These are phyloP conservation scores for Agelas oroides DNA, from an alignment of 37 sponge, comb jelly and placozoan genomes.

Conservation along the genomic window DNA sequence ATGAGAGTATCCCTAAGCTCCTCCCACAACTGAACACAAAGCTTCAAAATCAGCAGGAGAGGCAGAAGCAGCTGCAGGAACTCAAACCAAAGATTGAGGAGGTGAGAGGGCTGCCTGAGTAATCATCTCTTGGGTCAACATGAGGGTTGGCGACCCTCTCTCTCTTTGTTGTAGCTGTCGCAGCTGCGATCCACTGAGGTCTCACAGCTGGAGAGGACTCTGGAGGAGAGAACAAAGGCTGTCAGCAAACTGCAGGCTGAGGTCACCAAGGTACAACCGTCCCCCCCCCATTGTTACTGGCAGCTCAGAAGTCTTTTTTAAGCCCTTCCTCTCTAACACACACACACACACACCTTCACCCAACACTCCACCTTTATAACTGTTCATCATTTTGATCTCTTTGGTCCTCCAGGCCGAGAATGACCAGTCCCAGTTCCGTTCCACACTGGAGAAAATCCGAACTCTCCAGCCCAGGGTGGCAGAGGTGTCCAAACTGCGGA, in stretches of 20 bases:
- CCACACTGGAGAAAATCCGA: constrained; percentile 46
- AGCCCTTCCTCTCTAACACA: no score
- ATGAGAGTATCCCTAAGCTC: constrained; percentile 62
- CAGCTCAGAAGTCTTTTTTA: no score
- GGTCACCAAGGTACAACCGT: constrained; percentile 3
- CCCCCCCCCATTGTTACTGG: no score
- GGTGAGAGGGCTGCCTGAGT: background rate
- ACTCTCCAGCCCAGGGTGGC: constrained; percentile 45
- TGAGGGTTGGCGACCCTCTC: background rate
- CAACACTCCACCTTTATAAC: no score
- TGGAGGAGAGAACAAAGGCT: constrained; percentile 19
- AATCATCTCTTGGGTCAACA: no score
- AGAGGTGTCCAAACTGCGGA: constrained; percentile 32
- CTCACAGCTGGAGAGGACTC: constrained; percentile 1
- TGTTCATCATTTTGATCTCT: no score
- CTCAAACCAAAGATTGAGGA: constrained; percentile 72
- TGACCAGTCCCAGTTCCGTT: constrained; percentile 7
- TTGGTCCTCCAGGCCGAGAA: constrained; percentile 11
- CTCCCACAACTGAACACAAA: constrained; percentile 39
- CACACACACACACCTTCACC: no score
- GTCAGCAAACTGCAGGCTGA: background rate
- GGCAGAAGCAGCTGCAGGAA: constrained; percentile 58
- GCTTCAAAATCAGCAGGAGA: constrained; percentile 42
- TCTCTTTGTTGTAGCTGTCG: constrained; percentile 23
- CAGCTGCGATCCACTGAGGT: constrained; percentile 17